These are phyloP conservation scores for Oasisia sp. DNA, from an alignment of 2,888 invertebrate genomes.

Conservation along the genomic window DNA sequence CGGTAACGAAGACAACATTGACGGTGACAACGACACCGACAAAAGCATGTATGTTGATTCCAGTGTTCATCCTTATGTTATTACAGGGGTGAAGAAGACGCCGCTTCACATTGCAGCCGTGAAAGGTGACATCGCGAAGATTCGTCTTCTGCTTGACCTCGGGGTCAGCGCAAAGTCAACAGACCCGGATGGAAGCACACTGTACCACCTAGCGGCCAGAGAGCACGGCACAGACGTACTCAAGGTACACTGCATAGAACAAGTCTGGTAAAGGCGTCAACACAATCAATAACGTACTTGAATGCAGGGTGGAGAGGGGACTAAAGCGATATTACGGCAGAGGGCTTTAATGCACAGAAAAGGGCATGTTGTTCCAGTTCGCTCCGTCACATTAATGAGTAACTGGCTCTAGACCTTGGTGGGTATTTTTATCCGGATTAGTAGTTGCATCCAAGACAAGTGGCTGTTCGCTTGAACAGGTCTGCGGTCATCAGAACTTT, in stretches of 20 bases:
- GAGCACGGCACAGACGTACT: slow-evolving; percentile 48
- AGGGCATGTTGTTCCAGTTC: too few species aligned
- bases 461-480: too few species aligned
- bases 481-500: too few species aligned
- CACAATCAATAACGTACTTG: too few species aligned
- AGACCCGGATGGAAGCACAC: slow-evolving; percentile 57
- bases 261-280: too few species aligned
- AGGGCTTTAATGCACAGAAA: background rate
- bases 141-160: slow-evolving; percentile 50
- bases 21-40: background rate
- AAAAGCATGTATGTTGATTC: background rate
- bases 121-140: slow-evolving; percentile 45
- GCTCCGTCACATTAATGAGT: too few species aligned
- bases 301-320: too few species aligned
- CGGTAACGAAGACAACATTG: background rate
- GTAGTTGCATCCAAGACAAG: too few species aligned
- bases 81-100: slow-evolving; percentile 34
- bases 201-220: slow-evolving; percentile 58
- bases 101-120: slow-evolving; percentile 52
- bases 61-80: background rate
- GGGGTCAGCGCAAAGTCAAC: slow-evolving; percentile 48
- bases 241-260: background rate
- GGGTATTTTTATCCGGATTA: too few species aligned
- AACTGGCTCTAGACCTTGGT: too few species aligned
- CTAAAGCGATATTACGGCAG: too few species aligned